These are phyloP conservation scores for Brachypterus glaber DNA, from an alignment of 2,888 invertebrate genomes.

Conservation along the genomic window DNA sequence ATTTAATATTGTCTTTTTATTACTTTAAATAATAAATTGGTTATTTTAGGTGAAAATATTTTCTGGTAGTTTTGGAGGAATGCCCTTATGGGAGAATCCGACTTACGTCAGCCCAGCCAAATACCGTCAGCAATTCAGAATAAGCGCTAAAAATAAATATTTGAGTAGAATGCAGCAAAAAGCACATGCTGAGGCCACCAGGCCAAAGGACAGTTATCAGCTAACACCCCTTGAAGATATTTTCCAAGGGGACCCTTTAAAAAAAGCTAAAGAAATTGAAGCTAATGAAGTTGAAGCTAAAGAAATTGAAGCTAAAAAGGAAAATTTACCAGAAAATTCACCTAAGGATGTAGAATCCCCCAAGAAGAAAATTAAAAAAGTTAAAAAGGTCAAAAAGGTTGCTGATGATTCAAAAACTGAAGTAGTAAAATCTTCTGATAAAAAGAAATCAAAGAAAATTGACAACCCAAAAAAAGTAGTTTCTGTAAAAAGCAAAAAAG, in stretches of 20 bases:
- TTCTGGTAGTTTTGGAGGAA: constrained; percentile 87
- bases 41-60: constrained; percentile 93
- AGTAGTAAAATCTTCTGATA: no score
- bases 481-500: no score
- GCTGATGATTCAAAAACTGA: not conserved
- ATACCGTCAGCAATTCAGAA: constrained; percentile 54
- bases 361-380: constrained; percentile 7
- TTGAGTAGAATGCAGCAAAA: constrained; percentile 72
- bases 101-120: constrained; percentile 84
- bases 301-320: constrained; percentile 8
- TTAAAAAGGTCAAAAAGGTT: constrained; percentile 7
- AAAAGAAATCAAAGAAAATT: no score
- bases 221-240: constrained; percentile 65
- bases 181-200: constrained; percentile 59
- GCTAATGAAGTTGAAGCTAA: constrained; percentile 17
- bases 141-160: constrained; percentile 49
- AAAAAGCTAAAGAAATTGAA: constrained; percentile 49
- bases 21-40: no score
- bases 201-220: constrained; percentile 63
- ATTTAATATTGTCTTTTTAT: not conserved
- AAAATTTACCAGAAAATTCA: constrained; percentile 4
- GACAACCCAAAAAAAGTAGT: no score
- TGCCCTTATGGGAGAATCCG: constrained; percentile 88
- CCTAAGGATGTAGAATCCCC: constrained; percentile 5
- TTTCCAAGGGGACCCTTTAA: constrained; percentile 53